Conservation (phyloP, 2,888 invertebrate species). For the Epinotia ramella region DNA sequence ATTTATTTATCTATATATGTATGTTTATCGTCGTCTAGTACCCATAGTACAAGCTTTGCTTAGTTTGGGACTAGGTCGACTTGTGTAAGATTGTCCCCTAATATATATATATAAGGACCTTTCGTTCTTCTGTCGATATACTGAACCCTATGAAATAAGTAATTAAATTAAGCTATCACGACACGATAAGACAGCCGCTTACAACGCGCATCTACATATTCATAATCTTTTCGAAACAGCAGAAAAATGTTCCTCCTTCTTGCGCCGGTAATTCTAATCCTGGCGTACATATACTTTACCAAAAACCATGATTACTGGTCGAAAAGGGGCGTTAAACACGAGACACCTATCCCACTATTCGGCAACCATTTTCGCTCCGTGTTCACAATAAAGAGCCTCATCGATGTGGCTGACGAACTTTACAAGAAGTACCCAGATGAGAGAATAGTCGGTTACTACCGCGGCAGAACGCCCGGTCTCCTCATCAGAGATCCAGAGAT, state of each 20-base stretch:
- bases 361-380: slow-evolving; percentile 46
- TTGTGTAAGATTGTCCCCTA: no score
- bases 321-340: slow-evolving; percentile 36
- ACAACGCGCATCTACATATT: neutral
- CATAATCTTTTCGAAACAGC: neutral
- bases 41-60: no score
- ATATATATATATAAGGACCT: no score
- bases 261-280: slow-evolving; percentile 2
- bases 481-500: slow-evolving; percentile 57
- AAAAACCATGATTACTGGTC: slow-evolving; percentile 15
- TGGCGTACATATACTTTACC: slow-evolving; percentile 6
- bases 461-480: slow-evolving; percentile 50
- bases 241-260: slow-evolving; percentile 8
- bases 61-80: no score
- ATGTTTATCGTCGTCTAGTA: no score
- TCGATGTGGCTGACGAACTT: slow-evolving; percentile 49
- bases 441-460: slow-evolving; percentile 56
- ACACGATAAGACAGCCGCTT: neutral
- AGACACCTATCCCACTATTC: slow-evolving; percentile 49
- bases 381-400: slow-evolving; percentile 46
- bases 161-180: neutral
- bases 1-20: no score
- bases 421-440: slow-evolving; percentile 55
- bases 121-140: neutral
- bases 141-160: neutral